Evolutionary conservation across 2,113 vertebrate genomes (phyloP), one percentile per base, ranked within the genome.

Genomic region (Aegotheles bennettii): DNA sequence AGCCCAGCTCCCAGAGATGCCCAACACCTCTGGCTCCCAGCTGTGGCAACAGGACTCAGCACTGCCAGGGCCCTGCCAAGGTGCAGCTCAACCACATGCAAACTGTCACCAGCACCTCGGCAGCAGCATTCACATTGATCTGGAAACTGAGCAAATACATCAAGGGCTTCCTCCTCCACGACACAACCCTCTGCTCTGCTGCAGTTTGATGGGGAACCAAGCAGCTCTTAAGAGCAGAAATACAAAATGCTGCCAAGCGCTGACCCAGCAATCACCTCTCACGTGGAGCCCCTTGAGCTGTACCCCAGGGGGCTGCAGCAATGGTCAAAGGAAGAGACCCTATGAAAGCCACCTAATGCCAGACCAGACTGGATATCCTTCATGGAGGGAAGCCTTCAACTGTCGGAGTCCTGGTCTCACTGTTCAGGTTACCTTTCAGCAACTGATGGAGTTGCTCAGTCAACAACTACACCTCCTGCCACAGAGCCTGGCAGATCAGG

Each of bases 181-280:
- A 3, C 3, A 0, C 0, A 6, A 67, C 28, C 45, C 57, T 38
- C 38, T 2, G 4, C 48, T 1, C 42, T 7, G 38, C 63, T 5
- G 2, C 1, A 2, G 40, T 33, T 42, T 31, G 40, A 29, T 2
- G 15, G 53, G 47, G 42, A 67, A 9, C 9, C 14, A 67, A 74
- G 42, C 36, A 57, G 67, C 36, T 84, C 60, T 40, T 31, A 24
- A 25, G 21, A 68, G 42, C 42, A 2, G 3, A 69, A 59, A 51
- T 15, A 21, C 11, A 25, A 8, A 25, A 56, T 6, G 15, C 43
- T 71, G 35, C 6, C 29, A 54, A 65, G 31, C 3, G 6, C 59
- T 31, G 64, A 45, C 26, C 51, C 64, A 71, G 77, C 26, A 59
- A 23, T 26, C 0, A 1, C 40, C 17, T 36, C 53, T 60, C 51